Base-by-base conservation (phyloP, 2,113 vertebrate genomes). In the Tetrax tetrax region DNA sequence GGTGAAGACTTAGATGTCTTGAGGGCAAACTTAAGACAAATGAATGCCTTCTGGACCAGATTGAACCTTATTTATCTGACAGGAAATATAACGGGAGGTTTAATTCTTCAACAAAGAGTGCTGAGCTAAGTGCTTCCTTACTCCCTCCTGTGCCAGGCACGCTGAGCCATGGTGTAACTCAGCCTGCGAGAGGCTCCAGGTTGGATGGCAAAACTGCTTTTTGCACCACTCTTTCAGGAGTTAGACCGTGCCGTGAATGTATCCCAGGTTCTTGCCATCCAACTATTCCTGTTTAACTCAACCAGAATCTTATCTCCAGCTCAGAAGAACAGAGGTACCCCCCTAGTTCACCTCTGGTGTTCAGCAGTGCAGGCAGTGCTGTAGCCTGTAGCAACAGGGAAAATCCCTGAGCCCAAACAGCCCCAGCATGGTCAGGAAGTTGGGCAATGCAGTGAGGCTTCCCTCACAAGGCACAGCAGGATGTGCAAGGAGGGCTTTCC, bases 401-500 rank as follows among this genome's bases (percentile, higher is more conserved):
- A 63, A 31, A 25, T 20, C 56, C 22, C 61, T 22, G 43, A 64
- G 43, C 29, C 54, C 69, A 27, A 7, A 14, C 10, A 79, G n/a
- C 56, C 4, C 11, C 14, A 29, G 20, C 18, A 41, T 0, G 0
- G 33, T 7, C 22, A 35, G 48, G 54, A 65, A 35, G 45, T 19
- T 0, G 0, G 65, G 41, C 48, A 41, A 10, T 23, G 61, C 16
- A 45, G 10, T 1, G 2, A 41, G 23, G 25, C 21, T 71, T 65
- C 47, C 54, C 29, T 41, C 79, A 21, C 22, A 50, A 48, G 65
- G 66, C 66, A 35, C 54, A 35, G 48, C 50, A 48, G 41, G 76
- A 14, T 21, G 15, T 56, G 51, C 27, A 37, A 50, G 59, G 64
- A 57, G 53, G 9, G 15, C 37, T 68, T 68, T 38, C 72, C 22